These are phyloP conservation scores for Crossaster papposus DNA, from an alignment of 53 echinoderm and acorn worm species.

Conservation along the genomic window DNA sequence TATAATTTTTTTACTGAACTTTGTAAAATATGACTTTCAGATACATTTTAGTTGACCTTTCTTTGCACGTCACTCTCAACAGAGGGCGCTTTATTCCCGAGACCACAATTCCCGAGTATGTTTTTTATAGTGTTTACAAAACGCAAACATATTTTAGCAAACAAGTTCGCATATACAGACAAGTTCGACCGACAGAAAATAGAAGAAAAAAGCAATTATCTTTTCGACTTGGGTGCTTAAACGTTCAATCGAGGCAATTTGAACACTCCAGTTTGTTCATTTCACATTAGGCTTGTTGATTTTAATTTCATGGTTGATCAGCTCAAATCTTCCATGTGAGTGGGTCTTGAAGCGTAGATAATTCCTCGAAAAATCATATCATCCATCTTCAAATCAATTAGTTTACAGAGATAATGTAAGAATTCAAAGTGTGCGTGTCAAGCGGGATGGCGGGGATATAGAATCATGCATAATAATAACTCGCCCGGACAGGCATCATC, in stretches of 20 bases:
- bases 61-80: too few relatives aligned
- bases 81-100: too few relatives aligned
- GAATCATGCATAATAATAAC: constrained; percentile 30
- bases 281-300: background rate
- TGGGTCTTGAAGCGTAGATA: background rate
- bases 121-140: too few relatives aligned
- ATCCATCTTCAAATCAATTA: background rate
- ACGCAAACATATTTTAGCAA: too few relatives aligned
- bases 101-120: too few relatives aligned
- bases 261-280: background rate
- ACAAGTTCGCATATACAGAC: background rate
- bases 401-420: background rate
- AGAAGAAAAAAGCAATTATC: background rate
- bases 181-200: background rate
- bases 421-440: background rate
- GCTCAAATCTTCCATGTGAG: background rate
- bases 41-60: too few relatives aligned
- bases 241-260: background rate
- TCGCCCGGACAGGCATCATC: background rate
- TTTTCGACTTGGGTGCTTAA: background rate
- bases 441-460: background rate
- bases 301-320: background rate
- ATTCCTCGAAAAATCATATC: background rate
- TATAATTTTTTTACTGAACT: too few relatives aligned
- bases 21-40: too few relatives aligned